Evolutionary conservation across 2,888 invertebrate genomes (phyloP).

Genomic region (Selenia dentaria): DNA sequence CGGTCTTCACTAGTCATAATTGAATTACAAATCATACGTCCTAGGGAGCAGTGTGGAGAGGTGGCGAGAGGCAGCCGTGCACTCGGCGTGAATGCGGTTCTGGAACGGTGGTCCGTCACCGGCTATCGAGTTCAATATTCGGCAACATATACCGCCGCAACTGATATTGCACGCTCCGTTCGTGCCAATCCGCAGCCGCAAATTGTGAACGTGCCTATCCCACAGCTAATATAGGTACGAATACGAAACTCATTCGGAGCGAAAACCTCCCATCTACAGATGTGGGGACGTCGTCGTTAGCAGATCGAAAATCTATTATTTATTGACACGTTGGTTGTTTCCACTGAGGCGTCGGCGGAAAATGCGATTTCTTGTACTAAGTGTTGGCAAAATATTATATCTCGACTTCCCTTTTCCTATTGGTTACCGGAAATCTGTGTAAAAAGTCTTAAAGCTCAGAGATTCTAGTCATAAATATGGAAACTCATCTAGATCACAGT

Average conservation of each 20-base stretch:
- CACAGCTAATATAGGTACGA: constrained; percentile 47
- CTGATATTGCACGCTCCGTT: constrained; percentile 58
- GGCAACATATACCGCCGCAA: constrained; percentile 39
- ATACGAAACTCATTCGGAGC: constrained; percentile 34
- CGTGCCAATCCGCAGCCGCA: constrained; percentile 62
- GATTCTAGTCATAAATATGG: too few species aligned
- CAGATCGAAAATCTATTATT: constrained; percentile 37
- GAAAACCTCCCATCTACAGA: constrained; percentile 30
- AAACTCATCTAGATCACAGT: too few species aligned
- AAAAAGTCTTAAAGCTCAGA: too few species aligned
- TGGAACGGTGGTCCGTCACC: constrained; percentile 40
- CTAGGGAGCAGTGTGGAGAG: constrained; percentile 4
- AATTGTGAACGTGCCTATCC: constrained; percentile 61
- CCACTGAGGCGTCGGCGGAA: constrained; percentile 23
- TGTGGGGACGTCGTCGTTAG: constrained; percentile 31
- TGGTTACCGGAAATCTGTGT: too few species aligned
- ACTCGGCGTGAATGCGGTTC: constrained; percentile 31
- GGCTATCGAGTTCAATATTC: constrained; percentile 49
- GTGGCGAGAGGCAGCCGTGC: constrained; percentile 9
- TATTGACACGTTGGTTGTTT: constrained; percentile 35
- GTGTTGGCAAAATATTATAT: too few species aligned
- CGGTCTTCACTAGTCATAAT: constrained; percentile 48
- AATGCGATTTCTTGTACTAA: constrained; percentile 33
- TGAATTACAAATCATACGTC: constrained; percentile 49
- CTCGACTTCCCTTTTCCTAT: too few species aligned